Evolutionary conservation across 2,797 vertebrate genomes (phyloP), one percentile per base, ranked within the genome.

Genomic region (Eutrigla gurnardus): DNA sequence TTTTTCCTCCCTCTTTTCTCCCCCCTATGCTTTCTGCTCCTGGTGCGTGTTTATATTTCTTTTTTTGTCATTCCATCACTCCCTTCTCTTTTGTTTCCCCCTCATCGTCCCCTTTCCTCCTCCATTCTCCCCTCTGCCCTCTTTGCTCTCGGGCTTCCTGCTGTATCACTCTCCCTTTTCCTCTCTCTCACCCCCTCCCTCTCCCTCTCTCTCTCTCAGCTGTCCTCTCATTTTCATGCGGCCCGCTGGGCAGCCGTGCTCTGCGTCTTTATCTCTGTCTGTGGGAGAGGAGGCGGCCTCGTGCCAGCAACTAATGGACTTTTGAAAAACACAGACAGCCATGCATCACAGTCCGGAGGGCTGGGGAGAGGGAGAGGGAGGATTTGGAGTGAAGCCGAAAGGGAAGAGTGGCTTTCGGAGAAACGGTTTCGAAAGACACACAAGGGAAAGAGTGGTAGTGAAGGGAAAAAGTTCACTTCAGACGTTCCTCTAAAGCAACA

Each of bases 271-370:
- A 93, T 94, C 91, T 93, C 86, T 91, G 92, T 93, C 89, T 82
- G 87, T 81, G 78, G 84, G 88, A 88, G 87, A 88, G 86, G 74
- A 87, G 82, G 83, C 81, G 84, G 91, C 90, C 80, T 78, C 66
- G 71, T 80, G 93, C 93, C 94, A 94, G 84, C 82, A 70, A 83
- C 90, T 94, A 95, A 95, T 95, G 93, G 92, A 93, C 91, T 94
- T 94, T 92, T 93, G 90, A 90, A 93, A 92, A 93, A 93, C 89
- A 90, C 87, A 86, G 88, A 93, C 90, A 86, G 85, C 89, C 88
- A 94, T 93, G 91, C 84, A 93, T 94, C 91, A 92, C 88, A 78
- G 77, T 78, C 75, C 3, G 2, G 55, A 87, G 73, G 86, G 78
- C 68, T 47, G 49, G 80, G 69, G 58, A 78, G 73, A 83, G 70